Conservation (phyloP, 2,113 vertebrate species). For the Actinemys pallida region DNA sequence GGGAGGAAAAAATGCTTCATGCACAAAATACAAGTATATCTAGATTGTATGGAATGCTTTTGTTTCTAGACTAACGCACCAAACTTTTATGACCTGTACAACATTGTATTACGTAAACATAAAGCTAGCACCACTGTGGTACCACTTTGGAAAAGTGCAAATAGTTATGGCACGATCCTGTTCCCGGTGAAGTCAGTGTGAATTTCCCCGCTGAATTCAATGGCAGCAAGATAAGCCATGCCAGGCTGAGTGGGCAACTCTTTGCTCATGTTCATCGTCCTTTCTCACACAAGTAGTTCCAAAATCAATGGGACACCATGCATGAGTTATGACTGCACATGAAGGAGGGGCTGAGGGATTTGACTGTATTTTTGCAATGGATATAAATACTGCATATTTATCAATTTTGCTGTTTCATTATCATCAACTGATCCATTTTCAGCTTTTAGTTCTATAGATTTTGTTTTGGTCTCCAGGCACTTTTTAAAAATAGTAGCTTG, state of each 20-base stretch:
- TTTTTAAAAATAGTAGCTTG: neutral
- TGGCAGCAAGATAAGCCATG: fast-evolving
- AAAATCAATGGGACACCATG: fast-evolving
- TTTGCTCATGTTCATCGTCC: fast-evolving
- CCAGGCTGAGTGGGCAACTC: fast-evolving
- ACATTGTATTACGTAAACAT: fast-evolving
- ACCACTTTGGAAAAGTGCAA: fast-evolving
- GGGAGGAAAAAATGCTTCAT: fast-evolving
- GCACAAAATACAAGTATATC: fast-evolving
- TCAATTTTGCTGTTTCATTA: neutral
- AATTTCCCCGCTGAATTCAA: fast-evolving
- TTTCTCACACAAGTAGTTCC: neutral
- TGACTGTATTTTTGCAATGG: neutral
- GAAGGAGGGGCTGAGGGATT: fast-evolving
- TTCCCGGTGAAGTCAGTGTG: fast-evolving
- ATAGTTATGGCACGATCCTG: fast-evolving
- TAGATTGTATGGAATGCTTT: neutral
- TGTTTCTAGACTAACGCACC: neutral
- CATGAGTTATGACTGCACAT: neutral
- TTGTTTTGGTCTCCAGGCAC: neutral
- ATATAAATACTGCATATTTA: neutral
- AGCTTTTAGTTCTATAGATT: neutral
- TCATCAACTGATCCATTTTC: neutral
- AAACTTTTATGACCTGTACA: fast-evolving
- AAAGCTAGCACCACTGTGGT: fast-evolving